These are phyloP conservation scores for Ceyx melanurus DNA, from an alignment of 2,113 vertebrate species.

Conservation along the genomic window DNA sequence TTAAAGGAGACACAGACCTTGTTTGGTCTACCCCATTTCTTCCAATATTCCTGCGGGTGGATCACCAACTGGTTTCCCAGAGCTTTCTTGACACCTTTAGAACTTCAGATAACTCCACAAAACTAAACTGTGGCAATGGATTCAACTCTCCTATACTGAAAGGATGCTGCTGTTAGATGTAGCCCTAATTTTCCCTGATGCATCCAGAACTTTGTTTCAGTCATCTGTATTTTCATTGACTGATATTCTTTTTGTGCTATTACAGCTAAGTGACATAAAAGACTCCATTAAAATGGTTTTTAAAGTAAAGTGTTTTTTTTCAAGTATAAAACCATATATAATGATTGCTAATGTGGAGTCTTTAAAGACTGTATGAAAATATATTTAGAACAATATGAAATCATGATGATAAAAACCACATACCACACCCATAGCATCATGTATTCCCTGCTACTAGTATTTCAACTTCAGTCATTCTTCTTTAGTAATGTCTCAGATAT, in stretches of 20 bases:
- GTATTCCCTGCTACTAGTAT: background rate
- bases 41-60: background rate
- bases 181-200: background rate
- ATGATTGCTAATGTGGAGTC: background rate
- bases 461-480: constrained; percentile 6
- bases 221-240: background rate
- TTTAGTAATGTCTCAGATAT: background rate
- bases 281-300: background rate
- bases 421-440: background rate
- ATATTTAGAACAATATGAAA: background rate
- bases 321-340: background rate
- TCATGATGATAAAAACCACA: background rate
- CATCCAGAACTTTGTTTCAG: background rate
- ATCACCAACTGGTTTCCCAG: background rate
- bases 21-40: background rate
- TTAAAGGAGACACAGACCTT: background rate
- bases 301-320: background rate
- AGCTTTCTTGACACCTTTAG: background rate
- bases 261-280: background rate
- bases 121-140: background rate
- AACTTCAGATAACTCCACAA: background rate
- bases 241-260: background rate
- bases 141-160: background rate
- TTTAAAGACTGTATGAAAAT: background rate
- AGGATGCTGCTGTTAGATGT: background rate